Evolutionary conservation across 2,113 vertebrate species (phyloP).

Genomic region (Hassar affinis): DNA sequence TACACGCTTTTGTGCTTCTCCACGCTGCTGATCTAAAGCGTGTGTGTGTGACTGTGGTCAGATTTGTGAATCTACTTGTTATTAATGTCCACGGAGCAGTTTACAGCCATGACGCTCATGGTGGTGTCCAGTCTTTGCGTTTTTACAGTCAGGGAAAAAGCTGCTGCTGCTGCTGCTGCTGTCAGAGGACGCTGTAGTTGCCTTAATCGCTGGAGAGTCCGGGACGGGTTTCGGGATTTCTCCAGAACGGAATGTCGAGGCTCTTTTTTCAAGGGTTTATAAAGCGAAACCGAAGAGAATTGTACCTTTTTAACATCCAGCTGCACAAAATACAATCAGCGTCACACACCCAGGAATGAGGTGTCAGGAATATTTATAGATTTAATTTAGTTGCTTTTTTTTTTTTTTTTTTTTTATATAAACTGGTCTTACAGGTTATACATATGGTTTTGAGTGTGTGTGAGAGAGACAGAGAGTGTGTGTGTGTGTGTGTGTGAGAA

Average conservation of each 20-base stretch:
- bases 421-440: neutral
- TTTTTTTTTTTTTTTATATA: no score
- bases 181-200: constrained; percentile 4
- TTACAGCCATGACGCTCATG: neutral
- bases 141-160: neutral
- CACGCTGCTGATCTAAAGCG: neutral
- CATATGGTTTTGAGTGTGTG: constrained; percentile 18
- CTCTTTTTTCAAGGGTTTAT: constrained; percentile 1
- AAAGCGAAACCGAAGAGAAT: constrained; percentile 4
- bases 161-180: neutral
- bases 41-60: neutral
- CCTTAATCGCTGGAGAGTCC: constrained; percentile 25
- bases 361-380: constrained; percentile 18
- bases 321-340: constrained; percentile 23
- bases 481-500: constrained; percentile 22
- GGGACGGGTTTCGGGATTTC: constrained; percentile 14
- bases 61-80: neutral
- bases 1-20: neutral
- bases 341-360: neutral
- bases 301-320: neutral
- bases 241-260: constrained; percentile 10
- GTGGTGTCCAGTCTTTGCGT: neutral
- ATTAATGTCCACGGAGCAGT: neutral
- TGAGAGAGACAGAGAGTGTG: constrained; percentile 27
- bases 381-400: neutral